A percentile compares a stretch with the other conserved stretches of the same genome.
phyloP scores from a whole-genome alignment of 1,140 invertebrate species.

The Papilio aristodemus region DNA sequence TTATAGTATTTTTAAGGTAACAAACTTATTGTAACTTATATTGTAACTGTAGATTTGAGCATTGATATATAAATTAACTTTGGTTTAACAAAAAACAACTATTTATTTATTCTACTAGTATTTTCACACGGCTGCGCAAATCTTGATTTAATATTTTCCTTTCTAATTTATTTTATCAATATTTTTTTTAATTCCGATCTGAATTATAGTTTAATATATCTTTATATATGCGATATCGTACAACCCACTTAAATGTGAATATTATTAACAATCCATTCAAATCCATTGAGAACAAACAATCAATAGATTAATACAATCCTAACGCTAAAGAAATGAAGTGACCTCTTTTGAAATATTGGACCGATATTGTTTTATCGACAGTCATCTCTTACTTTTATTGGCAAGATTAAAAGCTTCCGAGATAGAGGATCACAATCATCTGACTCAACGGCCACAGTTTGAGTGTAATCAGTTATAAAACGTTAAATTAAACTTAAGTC shows the following conservation, averaged over 20 bases:
- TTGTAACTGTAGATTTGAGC: neutral
- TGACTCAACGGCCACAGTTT: conserved; percentile 14
- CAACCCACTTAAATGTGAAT: too few species aligned
- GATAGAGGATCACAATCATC: conserved; percentile 36
- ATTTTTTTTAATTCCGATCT: too few species aligned
- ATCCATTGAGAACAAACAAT: conserved; percentile 13
- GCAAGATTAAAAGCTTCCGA: conserved; percentile 42
- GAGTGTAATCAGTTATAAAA: conserved; percentile 29
- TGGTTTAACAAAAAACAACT: neutral
- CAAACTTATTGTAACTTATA: neutral
- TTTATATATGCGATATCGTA: too few species aligned
- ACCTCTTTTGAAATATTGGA: conserved; percentile 35
- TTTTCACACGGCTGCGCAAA: too few species aligned
- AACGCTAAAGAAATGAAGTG: conserved; percentile 1
- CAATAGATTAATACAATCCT: conserved; percentile 25
- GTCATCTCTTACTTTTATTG: conserved; percentile 42
- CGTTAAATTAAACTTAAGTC: conserved; percentile 15
- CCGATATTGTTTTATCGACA: conserved; percentile 40
- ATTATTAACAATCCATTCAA: too few species aligned
- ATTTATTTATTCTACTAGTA: too few species aligned
- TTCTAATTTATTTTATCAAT: too few species aligned
- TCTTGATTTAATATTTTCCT: too few species aligned
- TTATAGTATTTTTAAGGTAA: neutral
- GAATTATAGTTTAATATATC: too few species aligned
- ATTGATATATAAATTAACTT: too few species aligned